Evolutionary conservation across 2,797 vertebrate species (phyloP).

Genomic region (Cyclura pinguis): DNA sequence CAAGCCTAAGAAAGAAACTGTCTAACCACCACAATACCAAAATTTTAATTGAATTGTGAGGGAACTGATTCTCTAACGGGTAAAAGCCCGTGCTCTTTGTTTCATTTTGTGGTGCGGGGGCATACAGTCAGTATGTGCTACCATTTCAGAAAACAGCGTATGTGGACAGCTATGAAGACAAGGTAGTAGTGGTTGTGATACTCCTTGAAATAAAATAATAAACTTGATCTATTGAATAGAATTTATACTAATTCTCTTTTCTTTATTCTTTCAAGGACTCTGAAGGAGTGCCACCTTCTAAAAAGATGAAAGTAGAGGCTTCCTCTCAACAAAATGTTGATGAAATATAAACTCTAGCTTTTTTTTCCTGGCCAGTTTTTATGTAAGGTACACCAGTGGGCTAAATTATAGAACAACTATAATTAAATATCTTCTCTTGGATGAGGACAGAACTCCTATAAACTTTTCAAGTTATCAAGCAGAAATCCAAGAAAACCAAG

Average conservation of each 20-base stretch:
- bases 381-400: conserved; percentile 81
- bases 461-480: conserved; percentile 83
- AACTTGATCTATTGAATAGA: conserved; percentile 5
- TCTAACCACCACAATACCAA: too few species aligned
- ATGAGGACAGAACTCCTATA: conserved; percentile 78
- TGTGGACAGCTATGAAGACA: fast-evolving
- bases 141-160: background rate
- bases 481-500: conserved; percentile 82
- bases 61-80: too few species aligned
- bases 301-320: conserved; percentile 94
- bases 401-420: conserved; percentile 77
- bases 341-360: conserved; percentile 87
- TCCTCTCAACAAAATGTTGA: conserved; percentile 89
- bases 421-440: conserved; percentile 78
- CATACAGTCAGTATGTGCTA: background rate
- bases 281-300: conserved; percentile 90
- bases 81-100: too few species aligned
- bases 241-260: conserved; percentile 64
- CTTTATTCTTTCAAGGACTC: conserved; percentile 84
- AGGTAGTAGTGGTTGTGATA: background rate
- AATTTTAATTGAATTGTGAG: too few species aligned
- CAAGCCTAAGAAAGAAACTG: too few species aligned
- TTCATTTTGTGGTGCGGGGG: too few species aligned
- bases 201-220: background rate
- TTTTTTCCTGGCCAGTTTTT: conserved; percentile 75